These are phyloP conservation scores for Gephyroberyx darwinii DNA, from an alignment of 2,797 vertebrate species.

Conservation along the genomic window DNA sequence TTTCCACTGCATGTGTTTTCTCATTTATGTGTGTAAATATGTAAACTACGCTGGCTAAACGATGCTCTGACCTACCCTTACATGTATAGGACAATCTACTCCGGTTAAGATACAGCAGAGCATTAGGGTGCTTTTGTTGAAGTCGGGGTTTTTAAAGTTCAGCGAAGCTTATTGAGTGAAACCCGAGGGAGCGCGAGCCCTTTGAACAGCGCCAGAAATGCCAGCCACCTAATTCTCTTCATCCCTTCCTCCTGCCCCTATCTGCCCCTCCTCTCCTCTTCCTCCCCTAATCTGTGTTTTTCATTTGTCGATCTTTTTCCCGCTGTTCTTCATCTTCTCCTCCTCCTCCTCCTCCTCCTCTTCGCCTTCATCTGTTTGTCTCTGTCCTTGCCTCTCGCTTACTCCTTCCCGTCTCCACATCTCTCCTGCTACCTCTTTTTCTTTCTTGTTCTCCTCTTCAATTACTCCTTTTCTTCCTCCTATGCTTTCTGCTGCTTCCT, in stretches of 20 bases:
- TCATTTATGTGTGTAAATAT: conserved; percentile 50
- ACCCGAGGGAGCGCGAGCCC: conserved; percentile 71
- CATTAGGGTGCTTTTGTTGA: conserved; percentile 59
- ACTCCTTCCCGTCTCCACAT: too few relatives aligned
- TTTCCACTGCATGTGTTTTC: conserved; percentile 22
- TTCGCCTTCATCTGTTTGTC: neutral
- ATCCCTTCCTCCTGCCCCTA: conserved; percentile 35
- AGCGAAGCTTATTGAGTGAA: conserved; percentile 73
- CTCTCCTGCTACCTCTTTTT: too few relatives aligned
- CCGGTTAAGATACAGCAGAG: conserved; percentile 43
- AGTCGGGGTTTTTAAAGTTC: conserved; percentile 73
- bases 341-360: neutral
- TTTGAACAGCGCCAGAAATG: conserved; percentile 71
- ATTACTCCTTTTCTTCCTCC: too few relatives aligned
- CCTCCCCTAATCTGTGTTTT: conserved; percentile 18
- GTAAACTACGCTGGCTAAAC: conserved; percentile 26
- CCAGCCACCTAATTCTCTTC: conserved; percentile 70
- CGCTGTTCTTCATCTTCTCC: neutral
- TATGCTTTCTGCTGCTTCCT: neutral
- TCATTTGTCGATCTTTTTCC: neutral
- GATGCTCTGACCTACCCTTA: conserved; percentile 49
- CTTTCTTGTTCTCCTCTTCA: too few relatives aligned
- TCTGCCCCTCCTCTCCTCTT: conserved; percentile 32
- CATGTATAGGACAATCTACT: conserved; percentile 35
- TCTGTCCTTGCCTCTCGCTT: too few relatives aligned